Evolutionary conservation across 2,113 vertebrate species (phyloP), one percentile per base, ranked within the genome.

Genomic region (Raphicerus campestris): DNA sequence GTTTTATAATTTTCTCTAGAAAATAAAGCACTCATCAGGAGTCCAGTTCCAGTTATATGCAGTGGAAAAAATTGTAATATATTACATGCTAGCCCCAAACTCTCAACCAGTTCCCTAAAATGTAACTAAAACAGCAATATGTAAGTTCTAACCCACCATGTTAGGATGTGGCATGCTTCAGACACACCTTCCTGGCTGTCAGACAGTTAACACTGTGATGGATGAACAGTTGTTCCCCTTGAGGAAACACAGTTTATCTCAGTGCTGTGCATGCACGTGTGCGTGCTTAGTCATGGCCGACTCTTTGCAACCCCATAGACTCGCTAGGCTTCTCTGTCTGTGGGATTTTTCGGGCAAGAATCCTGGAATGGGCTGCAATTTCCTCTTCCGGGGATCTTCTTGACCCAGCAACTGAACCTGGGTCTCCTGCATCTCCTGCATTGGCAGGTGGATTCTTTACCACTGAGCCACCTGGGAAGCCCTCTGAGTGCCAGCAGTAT

Each of bases 1-100:
- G 11, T 82, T 82, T 66, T 82, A 14, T 53, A 45, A 35, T 92
- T 75, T 75, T 89, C 70, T 97, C 9, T 42, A 75, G 88, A 70
- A 83, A 26, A n/a, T 19, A 84, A 89, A 81, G 26, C 10, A 5
- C 26, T 28, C 17, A 87, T 32, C 35, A 10, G 5, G 47, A 81
- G 10, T 89, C 58, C 87, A 55, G n/a, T 94, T 86, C 22, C 30
- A 73, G 0, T 73, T 58, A 5, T 39, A 16, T 75, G 28, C 55
- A 45, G 14, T 53, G 32, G 53, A 53, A 73, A 58, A 89, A 83
- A 39, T 66, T 56, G 10, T 28, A 24, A 63, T 55, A 28, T 32
- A 7, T 75, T 45, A 47, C 61, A 26, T 17, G 51, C 32, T 81
- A 94, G n/a, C 20, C 20, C 51, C 7, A 60, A 26, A 28, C 63